phyloP scores from a whole-genome alignment of 2,797 vertebrate species.

The Periophthalmus magnuspinnatus region DNA sequence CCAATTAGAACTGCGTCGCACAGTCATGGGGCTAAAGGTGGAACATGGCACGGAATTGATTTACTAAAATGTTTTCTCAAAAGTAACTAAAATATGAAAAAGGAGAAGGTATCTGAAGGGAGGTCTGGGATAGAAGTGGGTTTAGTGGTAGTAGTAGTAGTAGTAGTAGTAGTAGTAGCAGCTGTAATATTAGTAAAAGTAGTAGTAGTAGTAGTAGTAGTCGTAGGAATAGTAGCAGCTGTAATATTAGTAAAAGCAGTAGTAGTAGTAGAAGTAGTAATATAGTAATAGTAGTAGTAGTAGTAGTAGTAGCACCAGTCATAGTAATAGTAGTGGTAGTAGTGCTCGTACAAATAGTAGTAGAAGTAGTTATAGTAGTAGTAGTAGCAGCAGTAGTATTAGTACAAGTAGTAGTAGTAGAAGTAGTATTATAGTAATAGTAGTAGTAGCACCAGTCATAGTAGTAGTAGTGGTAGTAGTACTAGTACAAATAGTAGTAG shows the following conservation, averaged over 20 bases:
- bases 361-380: too few species aligned
- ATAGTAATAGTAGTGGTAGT: too few species aligned
- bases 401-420: too few species aligned
- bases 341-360: too few species aligned
- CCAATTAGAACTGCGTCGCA: constrained; percentile 33
- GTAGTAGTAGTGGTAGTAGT: too few species aligned
- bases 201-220: too few species aligned
- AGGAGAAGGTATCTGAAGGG: background rate
- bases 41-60: constrained; percentile 23
- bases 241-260: background rate
- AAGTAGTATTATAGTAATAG: too few species aligned
- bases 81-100: background rate
- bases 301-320: too few species aligned
- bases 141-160: background rate
- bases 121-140: background rate
- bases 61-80: constrained; percentile 14
- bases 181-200: too few species aligned
- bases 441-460: too few species aligned
- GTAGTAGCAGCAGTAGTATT: too few species aligned
- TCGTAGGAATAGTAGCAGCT: too few species aligned
- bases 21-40: constrained; percentile 14
- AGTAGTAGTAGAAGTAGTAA: background rate
- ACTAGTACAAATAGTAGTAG: background rate
- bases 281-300: background rate
- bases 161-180: background rate